These are phyloP conservation scores for Nebria brevicollis DNA, from an alignment of 2,888 invertebrate genomes.

Conservation along the genomic window DNA sequence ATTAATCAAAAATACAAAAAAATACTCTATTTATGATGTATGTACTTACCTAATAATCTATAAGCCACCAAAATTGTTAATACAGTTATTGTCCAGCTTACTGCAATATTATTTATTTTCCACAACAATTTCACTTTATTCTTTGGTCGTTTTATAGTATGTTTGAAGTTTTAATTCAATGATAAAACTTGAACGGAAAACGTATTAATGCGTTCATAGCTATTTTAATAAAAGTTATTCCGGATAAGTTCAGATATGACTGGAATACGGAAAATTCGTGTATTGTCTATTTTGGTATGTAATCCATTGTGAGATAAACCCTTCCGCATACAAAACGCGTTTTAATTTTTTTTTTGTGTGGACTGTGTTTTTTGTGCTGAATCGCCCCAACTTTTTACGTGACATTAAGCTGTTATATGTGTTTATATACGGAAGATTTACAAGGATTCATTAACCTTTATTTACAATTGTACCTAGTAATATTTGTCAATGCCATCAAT, in stretches of 20 bases:
- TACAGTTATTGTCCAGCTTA: too few relatives aligned
- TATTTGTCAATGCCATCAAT: not conserved
- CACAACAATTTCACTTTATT: too few relatives aligned
- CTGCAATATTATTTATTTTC: too few relatives aligned
- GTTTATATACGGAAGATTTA: not conserved
- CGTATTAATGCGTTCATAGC: too few relatives aligned
- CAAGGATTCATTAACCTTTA: not conserved
- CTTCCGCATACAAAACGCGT: conserved; percentile 12
- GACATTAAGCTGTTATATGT: conserved; percentile 7
- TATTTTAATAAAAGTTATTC: too few relatives aligned
- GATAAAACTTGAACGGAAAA: too few relatives aligned
- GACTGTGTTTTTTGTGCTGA: not conserved
- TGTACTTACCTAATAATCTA: not conserved
- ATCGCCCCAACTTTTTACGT: not conserved
- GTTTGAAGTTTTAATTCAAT: too few relatives aligned
- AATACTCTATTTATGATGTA: not conserved
- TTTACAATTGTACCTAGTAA: not conserved
- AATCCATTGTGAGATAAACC: conserved; percentile 12
- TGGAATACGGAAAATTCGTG: not conserved
- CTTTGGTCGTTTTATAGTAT: too few relatives aligned
- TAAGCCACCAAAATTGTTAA: too few relatives aligned
- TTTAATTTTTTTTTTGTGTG: not conserved
- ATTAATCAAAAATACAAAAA: conserved; percentile 10
- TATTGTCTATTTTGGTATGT: not conserved
- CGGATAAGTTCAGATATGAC: not conserved